These are phyloP conservation scores for Calliphora vicina DNA, from an alignment of 1,140 invertebrate genomes.

Conservation along the genomic window DNA sequence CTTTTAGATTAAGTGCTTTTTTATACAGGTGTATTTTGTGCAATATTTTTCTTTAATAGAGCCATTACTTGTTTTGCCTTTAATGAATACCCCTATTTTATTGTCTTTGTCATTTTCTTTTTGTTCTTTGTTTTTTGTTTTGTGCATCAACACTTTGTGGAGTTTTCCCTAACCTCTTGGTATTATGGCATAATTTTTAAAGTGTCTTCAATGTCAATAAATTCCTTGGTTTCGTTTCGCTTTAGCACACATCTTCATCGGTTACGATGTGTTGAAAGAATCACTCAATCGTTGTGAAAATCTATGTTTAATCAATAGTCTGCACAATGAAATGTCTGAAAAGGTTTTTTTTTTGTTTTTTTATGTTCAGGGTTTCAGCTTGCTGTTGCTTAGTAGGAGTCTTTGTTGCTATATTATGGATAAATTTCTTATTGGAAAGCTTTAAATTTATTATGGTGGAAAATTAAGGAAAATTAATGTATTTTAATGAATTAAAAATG, in stretches of 20 bases:
- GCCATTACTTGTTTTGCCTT: not conserved
- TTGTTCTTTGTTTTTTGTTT: not conserved
- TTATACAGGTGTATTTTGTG: not conserved
- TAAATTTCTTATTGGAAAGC: too few relatives aligned
- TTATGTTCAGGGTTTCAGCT: not conserved
- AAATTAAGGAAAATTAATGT: too few relatives aligned
- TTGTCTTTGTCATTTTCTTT: not conserved
- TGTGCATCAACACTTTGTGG: not conserved
- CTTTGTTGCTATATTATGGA: too few relatives aligned
- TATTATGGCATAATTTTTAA: slow-evolving; percentile 1
- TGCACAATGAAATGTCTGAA: not conserved
- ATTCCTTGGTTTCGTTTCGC: not conserved
- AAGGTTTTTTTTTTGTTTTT: not conserved
- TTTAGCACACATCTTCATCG: not conserved
- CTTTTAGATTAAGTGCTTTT: not conserved
- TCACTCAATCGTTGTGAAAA: slow-evolving; percentile 4
- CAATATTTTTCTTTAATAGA: not conserved
- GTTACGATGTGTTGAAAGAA: not conserved
- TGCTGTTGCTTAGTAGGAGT: too few relatives aligned
- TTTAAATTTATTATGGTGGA: too few relatives aligned
- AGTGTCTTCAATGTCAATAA: not conserved
- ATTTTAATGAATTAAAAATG: too few relatives aligned
- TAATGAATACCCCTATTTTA: not conserved
- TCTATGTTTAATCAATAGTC: slow-evolving; percentile 6
- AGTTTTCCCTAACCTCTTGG: not conserved